phyloP scores from a whole-genome alignment of 2,113 vertebrate species.

The Xiphophorus maculatus region DNA sequence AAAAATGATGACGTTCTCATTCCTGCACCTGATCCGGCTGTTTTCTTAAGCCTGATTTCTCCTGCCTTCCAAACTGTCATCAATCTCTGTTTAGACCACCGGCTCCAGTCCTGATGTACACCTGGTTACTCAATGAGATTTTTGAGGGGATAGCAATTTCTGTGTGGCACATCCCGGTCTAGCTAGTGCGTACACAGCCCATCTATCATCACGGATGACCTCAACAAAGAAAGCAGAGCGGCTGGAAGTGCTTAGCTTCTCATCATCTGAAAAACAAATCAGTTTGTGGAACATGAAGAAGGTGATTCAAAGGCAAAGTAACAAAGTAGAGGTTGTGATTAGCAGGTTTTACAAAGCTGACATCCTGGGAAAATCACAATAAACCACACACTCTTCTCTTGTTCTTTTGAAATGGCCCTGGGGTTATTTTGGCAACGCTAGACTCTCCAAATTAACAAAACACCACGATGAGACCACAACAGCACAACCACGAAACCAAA shows the following conservation, averaged over 20 bases:
- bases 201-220: constrained; percentile 53
- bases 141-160: constrained; percentile 60
- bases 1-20: constrained; percentile 4
- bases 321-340: constrained; percentile 54
- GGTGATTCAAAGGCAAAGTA: constrained; percentile 10
- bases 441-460: constrained; percentile 74
- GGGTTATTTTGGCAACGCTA: constrained; percentile 65
- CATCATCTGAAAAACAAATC: constrained; percentile 8
- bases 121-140: constrained; percentile 60
- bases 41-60: constrained; percentile 47
- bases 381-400: constrained; percentile 44
- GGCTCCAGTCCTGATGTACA: constrained; percentile 53
- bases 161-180: constrained; percentile 31
- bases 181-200: constrained; percentile 21
- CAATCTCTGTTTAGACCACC: constrained; percentile 51
- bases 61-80: constrained; percentile 55
- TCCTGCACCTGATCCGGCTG: constrained; percentile 13
- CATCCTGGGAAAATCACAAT: constrained; percentile 50
- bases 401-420: constrained; percentile 75
- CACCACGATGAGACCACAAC: constrained; percentile 42
- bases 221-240: constrained; percentile 16
- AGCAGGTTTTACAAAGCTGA: constrained; percentile 34
- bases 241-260: constrained; percentile 8
- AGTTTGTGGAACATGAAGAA: constrained; percentile 1
- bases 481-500: constrained; percentile 36